These are phyloP conservation scores for Hirtodrosophila duncani DNA, from an alignment of 2,888 invertebrate species.

Conservation along the genomic window DNA sequence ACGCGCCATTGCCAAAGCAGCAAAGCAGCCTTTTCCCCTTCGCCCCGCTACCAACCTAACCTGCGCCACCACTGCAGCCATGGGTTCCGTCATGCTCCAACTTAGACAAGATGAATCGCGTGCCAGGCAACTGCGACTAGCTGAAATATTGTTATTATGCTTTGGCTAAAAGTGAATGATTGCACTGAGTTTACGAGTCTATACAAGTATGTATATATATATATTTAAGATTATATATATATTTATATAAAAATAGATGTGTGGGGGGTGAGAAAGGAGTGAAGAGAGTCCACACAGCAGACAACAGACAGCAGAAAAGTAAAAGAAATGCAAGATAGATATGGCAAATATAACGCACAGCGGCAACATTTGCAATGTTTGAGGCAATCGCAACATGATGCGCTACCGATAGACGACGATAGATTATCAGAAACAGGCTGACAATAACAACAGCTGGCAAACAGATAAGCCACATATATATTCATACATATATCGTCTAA, in stretches of 20 bases:
- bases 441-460: constrained; percentile 18
- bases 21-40: background rate
- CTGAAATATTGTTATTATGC: constrained; percentile 71
- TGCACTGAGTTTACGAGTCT: constrained; percentile 45
- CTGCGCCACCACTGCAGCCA: constrained; percentile 1
- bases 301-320: constrained; percentile 8
- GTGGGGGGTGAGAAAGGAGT: background rate
- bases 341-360: constrained; percentile 43
- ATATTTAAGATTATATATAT: no score
- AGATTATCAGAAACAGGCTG: constrained; percentile 51
- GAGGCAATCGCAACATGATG: constrained; percentile 56
- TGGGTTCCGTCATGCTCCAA: constrained; percentile 3
- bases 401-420: constrained; percentile 66
- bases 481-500: no score
- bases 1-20: constrained; percentile 49
- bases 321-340: constrained; percentile 15
- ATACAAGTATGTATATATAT: no score
- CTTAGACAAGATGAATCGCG: constrained; percentile 65
- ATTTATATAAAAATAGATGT: no score
- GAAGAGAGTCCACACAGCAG: constrained; percentile 20
- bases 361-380: constrained; percentile 34
- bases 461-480: constrained; percentile 19
- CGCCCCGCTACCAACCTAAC: background rate
- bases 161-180: constrained; percentile 70
- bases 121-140: constrained; percentile 69